Evolutionary conservation across 2,888 invertebrate species (phyloP).

Genomic region (Fragum whitleyi): DNA sequence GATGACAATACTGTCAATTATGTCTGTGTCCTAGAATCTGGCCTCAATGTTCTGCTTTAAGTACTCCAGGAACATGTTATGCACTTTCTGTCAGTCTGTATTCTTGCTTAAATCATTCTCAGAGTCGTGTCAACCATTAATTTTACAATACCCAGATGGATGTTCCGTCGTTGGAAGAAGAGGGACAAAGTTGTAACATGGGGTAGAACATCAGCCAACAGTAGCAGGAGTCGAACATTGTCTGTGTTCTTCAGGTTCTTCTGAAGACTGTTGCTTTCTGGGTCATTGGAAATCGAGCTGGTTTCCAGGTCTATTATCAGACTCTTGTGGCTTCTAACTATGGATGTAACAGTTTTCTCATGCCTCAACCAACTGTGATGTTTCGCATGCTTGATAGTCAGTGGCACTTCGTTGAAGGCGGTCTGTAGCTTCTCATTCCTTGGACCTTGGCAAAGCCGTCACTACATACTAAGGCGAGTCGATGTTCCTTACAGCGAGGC

Average conservation of each 20-base stretch:
- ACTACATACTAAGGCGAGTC: constrained; percentile 47
- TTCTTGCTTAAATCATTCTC: constrained; percentile 16
- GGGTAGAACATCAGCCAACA: constrained; percentile 58
- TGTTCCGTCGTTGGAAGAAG: too few relatives aligned
- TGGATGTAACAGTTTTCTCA: constrained; percentile 46
- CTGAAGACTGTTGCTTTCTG: constrained; percentile 50
- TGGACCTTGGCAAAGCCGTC: constrained; percentile 32
- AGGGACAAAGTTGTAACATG: too few relatives aligned
- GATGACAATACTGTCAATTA: constrained; percentile 38
- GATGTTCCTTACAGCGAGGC: constrained; percentile 46
- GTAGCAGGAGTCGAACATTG: constrained; percentile 36
- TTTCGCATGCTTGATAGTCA: constrained; percentile 28
- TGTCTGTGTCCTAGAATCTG: constrained; percentile 46
- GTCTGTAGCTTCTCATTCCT: neutral
- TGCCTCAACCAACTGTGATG: neutral
- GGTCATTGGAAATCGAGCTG: constrained; percentile 27
- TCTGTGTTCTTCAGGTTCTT: constrained; percentile 52
- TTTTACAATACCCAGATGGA: constrained; percentile 40
- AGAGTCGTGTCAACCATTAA: constrained; percentile 39
- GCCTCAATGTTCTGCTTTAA: constrained; percentile 15
- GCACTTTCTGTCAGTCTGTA: constrained; percentile 27
- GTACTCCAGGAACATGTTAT: neutral
- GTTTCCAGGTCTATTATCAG: constrained; percentile 55
- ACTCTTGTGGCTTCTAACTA: constrained; percentile 40
- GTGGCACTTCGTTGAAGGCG: constrained; percentile 43